phyloP scores from a whole-genome alignment of 2,797 vertebrate genomes.

The Trachurus trachurus region DNA sequence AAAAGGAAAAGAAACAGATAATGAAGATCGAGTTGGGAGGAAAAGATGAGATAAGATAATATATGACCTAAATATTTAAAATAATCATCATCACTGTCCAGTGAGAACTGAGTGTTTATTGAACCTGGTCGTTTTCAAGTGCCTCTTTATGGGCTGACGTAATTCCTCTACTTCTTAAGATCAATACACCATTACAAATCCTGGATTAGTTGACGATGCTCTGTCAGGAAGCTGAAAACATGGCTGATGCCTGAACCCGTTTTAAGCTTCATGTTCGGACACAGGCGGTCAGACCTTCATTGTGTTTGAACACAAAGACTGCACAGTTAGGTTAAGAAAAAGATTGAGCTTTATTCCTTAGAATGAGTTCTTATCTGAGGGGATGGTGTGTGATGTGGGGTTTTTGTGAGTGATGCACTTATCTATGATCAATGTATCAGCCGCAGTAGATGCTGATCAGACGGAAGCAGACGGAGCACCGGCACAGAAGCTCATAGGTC shows the following conservation, averaged over 20 bases:
- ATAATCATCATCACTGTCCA: not conserved
- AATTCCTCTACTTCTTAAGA: not conserved
- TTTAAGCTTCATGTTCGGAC: constrained; percentile 3
- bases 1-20: not conserved
- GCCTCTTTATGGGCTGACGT: not conserved
- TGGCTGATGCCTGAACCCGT: not conserved
- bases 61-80: not conserved
- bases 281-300: not conserved
- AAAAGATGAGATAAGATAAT: not conserved
- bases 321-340: not conserved
- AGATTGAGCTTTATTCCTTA: too few relatives aligned
- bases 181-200: not conserved
- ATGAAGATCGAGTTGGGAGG: not conserved
- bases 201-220: too few relatives aligned
- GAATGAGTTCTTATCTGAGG: too few relatives aligned
- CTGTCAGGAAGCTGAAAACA: too few relatives aligned
- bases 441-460: too few relatives aligned
- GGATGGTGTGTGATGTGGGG: too few relatives aligned
- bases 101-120: not conserved
- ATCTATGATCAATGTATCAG: too few relatives aligned
- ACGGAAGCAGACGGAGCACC: too few relatives aligned
- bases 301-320: too few relatives aligned
- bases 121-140: not conserved
- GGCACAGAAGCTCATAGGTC: too few relatives aligned
- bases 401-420: too few relatives aligned